These are phyloP conservation scores for Drosophila miranda DNA, from an alignment of 1,140 invertebrate genomes.

Conservation along the genomic window DNA sequence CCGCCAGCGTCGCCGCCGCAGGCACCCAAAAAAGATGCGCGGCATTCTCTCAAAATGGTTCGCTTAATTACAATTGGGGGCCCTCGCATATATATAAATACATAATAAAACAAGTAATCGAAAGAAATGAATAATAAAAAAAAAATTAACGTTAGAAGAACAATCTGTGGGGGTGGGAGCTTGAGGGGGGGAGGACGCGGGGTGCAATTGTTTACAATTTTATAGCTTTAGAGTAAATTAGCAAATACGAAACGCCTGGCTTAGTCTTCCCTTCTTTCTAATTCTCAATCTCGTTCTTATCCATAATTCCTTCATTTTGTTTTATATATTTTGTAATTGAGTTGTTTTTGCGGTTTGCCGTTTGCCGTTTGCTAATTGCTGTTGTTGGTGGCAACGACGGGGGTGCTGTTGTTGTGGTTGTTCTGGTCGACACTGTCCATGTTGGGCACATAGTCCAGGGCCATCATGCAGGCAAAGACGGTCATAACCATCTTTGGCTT, in stretches of 20 bases:
- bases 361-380: constrained; percentile 43
- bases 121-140: constrained; percentile 25
- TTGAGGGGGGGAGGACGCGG: constrained; percentile 4
- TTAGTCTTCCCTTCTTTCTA: constrained; percentile 8
- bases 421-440: constrained; percentile 86
- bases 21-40: constrained; percentile 16
- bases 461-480: constrained; percentile 99
- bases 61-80: constrained; percentile 31
- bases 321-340: constrained; percentile 23
- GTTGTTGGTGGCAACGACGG: constrained; percentile 51
- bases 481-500: constrained; percentile 99
- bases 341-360: constrained; percentile 5
- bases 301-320: constrained; percentile 6
- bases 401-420: constrained; percentile 67
- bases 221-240: constrained; percentile 14
- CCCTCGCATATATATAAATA: constrained; percentile 20
- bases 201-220: constrained; percentile 3
- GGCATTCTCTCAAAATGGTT: neutral
- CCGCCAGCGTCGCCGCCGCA: neutral
- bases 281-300: constrained; percentile 22
- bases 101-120: constrained; percentile 36
- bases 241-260: constrained; percentile 26
- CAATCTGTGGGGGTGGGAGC: neutral
- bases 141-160: constrained; percentile 6
- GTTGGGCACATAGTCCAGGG: constrained; percentile 95